Evolutionary conservation across 2,888 invertebrate species (phyloP).

Genomic region (Cataglyphis livida): DNA sequence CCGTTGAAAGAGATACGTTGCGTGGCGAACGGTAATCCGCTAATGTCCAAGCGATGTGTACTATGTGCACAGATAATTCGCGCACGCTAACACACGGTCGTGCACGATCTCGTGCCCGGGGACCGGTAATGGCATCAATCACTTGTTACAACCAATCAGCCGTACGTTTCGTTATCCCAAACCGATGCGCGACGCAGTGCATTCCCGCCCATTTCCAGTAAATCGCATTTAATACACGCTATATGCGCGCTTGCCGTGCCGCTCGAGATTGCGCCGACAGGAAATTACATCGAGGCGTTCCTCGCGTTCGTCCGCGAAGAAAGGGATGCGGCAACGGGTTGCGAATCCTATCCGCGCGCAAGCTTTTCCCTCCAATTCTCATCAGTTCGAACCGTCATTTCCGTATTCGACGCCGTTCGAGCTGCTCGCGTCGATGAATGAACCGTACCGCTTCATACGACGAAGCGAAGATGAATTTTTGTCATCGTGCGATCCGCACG

Average conservation of each 20-base stretch:
- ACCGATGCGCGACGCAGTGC: constrained; percentile 37
- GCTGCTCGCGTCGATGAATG: constrained; percentile 11
- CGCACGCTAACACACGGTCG: background rate
- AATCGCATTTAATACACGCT: constrained; percentile 65
- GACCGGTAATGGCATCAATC: constrained; percentile 75
- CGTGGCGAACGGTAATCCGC: constrained; percentile 69
- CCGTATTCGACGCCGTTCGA: constrained; percentile 56
- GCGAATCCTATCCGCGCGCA: constrained; percentile 43
- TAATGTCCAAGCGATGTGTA: constrained; percentile 71
- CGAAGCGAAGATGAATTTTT: constrained; percentile 3
- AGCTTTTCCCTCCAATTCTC: constrained; percentile 52
- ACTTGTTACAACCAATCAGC: constrained; percentile 76
- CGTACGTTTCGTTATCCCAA: constrained; percentile 75
- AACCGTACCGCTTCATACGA: background rate
- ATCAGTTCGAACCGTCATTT: constrained; percentile 60
- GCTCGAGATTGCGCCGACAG: constrained; percentile 55
- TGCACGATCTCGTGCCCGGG: constrained; percentile 31
- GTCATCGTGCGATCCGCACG: background rate
- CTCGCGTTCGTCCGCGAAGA: constrained; percentile 37
- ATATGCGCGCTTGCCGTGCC: constrained; percentile 29
- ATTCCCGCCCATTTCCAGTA: constrained; percentile 54
- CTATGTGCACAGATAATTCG: constrained; percentile 71
- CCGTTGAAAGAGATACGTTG: constrained; percentile 61
- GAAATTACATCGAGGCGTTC: constrained; percentile 70
- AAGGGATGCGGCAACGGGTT: constrained; percentile 34